phyloP scores from a whole-genome alignment of 2,797 vertebrate species.

The Natrix natrix region DNA sequence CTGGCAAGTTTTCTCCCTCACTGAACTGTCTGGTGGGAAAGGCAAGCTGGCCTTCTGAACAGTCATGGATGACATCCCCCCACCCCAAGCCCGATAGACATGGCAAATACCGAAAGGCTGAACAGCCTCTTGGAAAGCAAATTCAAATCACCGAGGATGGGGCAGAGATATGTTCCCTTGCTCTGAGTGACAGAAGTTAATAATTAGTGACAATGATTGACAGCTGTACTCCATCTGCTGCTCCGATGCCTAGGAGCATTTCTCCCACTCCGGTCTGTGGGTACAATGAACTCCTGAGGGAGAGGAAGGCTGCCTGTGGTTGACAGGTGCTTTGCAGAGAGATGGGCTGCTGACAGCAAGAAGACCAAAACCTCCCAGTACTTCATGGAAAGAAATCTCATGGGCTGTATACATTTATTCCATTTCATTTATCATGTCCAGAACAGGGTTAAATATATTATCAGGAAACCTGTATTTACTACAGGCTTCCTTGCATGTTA shows the following conservation, averaged over 20 bases:
- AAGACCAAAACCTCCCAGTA: slow-evolving; percentile 56
- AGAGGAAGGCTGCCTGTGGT: slow-evolving; percentile 85
- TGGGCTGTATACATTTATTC: slow-evolving; percentile 82
- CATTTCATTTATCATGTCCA: slow-evolving; percentile 76
- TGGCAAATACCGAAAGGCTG: slow-evolving; percentile 82
- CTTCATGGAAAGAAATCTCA: slow-evolving; percentile 68
- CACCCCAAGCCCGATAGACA: slow-evolving; percentile 62
- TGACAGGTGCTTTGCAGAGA: slow-evolving; percentile 98
- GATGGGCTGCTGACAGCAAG: slow-evolving; percentile 77
- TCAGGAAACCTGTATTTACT: slow-evolving; percentile 60
- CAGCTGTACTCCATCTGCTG: slow-evolving; percentile 93
- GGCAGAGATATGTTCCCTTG: slow-evolving; percentile 79
- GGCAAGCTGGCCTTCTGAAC: slow-evolving; percentile 58
- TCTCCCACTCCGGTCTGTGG: slow-evolving; percentile 88
- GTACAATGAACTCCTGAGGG: slow-evolving; percentile 96
- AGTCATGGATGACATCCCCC: slow-evolving; percentile 78
- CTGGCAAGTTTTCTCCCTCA: neutral
- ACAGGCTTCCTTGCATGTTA: slow-evolving; percentile 33
- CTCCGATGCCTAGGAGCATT: slow-evolving; percentile 89
- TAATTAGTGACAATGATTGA: slow-evolving; percentile 99
- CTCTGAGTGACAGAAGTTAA: slow-evolving; percentile 99
- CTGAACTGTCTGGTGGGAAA: rapidly evolving
- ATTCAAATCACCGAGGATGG: slow-evolving; percentile 86
- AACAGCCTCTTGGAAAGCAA: slow-evolving; percentile 82
- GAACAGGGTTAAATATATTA: slow-evolving; percentile 72